Evolutionary conservation across 2,888 invertebrate genomes (phyloP), one percentile per base, ranked within the genome.

Genomic region (Agrypnus murinus): DNA sequence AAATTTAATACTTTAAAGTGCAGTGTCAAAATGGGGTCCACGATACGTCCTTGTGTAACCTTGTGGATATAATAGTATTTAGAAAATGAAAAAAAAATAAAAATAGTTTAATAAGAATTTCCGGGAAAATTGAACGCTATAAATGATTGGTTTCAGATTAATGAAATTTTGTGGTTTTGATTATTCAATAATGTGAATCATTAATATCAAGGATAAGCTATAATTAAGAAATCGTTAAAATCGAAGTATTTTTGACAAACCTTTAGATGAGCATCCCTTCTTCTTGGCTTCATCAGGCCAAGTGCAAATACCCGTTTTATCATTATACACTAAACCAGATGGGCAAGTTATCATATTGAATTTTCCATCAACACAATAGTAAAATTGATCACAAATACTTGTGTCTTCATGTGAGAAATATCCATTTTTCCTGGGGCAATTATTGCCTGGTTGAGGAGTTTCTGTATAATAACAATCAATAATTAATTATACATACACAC

Each of bases 271-370:
- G 82, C 96, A 96, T 10, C 94, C 94, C 81, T 90, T 91, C 85
- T 95, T 93, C 83, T 95, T 94, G 6, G 96, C 95, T 83, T 96
- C 95, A 87, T 96, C 95, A 0, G 96, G 92, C 96, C 96, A 96
- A 15, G 95, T 94, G 85, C 96, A 96, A 79, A 95, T 96, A 72
- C 96, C 96, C 45, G 92, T 93, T 83, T 92, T 93, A 77, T 94
- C 93, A 81, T 94, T 95, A 86, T 96, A 96, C 9, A 96, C 95
- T 65, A 97, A 86, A 0, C 96, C 95, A 50, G 89, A 91, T 0
- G 96, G 96, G 74, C 96, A 97, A 0, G 92, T 94, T 82, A 96
- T 95, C 91, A 93, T 93, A 86, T 96, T 95, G 88, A 92, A 95
- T 85, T 93, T 90, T 3, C 96, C 96, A 82, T 95, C 95, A 31